These are phyloP conservation scores for Andrena marginata DNA, from an alignment of 2,888 invertebrate species.

Conservation along the genomic window DNA sequence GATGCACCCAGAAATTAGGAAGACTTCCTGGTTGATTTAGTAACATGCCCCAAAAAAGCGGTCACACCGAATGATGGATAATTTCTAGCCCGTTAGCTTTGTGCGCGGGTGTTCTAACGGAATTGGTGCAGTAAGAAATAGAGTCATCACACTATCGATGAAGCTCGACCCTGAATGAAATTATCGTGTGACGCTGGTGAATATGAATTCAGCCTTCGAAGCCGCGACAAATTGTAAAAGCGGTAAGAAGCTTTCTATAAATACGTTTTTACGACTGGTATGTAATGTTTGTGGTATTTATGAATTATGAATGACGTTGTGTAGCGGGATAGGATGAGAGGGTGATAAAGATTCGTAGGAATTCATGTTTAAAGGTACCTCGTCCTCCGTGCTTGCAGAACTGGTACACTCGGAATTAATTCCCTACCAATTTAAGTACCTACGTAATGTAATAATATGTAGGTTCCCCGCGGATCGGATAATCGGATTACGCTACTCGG, in stretches of 20 bases:
- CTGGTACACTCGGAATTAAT: neutral
- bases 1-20: neutral
- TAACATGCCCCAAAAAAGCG: neutral
- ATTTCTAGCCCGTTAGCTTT: slow-evolving; percentile 1
- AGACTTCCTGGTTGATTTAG: slow-evolving; percentile 6
- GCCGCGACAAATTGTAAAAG: slow-evolving; percentile 56
- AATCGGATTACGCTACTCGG: slow-evolving; percentile 41
- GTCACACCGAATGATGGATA: slow-evolving; percentile 7
- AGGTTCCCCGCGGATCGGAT: slow-evolving; percentile 1
- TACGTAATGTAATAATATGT: neutral
- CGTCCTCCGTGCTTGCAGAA: neutral
- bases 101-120: neutral
- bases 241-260: slow-evolving; percentile 53
- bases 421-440: neutral
- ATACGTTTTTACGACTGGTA: slow-evolving; percentile 44
- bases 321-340: neutral
- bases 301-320: slow-evolving; percentile 60
- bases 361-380: neutral
- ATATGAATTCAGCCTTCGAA: slow-evolving; percentile 53
- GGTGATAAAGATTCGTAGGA: neutral
- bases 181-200: slow-evolving; percentile 50
- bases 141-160: slow-evolving; percentile 36
- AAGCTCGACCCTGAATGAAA: slow-evolving; percentile 51
- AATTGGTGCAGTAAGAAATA: slow-evolving; percentile 14
- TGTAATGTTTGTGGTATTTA: slow-evolving; percentile 49